phyloP scores from a whole-genome alignment of 2,888 invertebrate species.

The Gisinianus flammeolus region DNA sequence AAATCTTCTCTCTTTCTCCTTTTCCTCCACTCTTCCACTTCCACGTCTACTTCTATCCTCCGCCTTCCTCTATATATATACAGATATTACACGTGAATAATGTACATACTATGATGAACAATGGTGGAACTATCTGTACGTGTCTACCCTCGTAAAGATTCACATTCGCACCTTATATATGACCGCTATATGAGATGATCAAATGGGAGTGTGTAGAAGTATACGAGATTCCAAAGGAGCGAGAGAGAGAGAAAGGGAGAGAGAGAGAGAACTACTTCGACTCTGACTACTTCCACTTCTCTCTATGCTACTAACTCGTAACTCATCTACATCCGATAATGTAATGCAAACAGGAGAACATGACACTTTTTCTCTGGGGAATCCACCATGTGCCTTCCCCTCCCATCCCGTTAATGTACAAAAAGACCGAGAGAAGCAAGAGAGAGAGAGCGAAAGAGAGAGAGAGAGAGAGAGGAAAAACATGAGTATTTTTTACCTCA shows the following conservation, averaged over 20 bases:
- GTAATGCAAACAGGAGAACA: constrained; percentile 31
- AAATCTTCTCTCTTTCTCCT: neutral
- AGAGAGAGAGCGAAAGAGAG: neutral
- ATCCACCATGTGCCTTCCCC: constrained; percentile 31
- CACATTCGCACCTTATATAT: no score
- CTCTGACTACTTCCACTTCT: no score
- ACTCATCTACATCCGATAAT: constrained; percentile 30
- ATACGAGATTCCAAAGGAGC: neutral
- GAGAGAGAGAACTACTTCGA: neutral
- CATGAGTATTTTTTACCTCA: neutral
- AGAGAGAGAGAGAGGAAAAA: neutral
- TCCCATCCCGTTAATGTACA: no score
- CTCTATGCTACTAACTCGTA: neutral
- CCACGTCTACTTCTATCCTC: no score
- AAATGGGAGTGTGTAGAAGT: no score
- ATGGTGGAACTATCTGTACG: neutral
- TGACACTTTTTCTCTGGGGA: constrained; percentile 42
- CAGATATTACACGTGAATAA: no score
- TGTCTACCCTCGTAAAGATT: no score
- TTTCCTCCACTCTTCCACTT: neutral
- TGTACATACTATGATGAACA: neutral
- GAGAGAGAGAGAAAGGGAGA: neutral
- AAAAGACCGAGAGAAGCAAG: neutral
- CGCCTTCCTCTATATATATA: no score
- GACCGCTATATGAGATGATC: no score